Evolutionary conservation across 2,797 vertebrate genomes (phyloP).

Genomic region (Lerista edwardsae): DNA sequence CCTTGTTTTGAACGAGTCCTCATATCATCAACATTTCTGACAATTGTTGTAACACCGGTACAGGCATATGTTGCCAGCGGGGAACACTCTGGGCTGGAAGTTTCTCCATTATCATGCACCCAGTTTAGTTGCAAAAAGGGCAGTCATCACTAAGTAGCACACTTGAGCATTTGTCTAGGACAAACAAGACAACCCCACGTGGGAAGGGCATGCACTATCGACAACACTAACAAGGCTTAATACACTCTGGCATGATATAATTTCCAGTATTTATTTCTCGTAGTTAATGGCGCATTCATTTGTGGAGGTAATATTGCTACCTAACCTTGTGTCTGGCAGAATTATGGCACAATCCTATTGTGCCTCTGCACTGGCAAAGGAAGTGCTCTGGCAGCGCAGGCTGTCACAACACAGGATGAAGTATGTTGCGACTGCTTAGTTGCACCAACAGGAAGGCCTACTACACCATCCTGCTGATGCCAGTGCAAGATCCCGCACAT

Average conservation of each 20-base stretch:
- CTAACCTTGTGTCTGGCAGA: too few relatives aligned
- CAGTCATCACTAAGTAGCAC: background rate
- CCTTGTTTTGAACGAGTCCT: conserved; percentile 3
- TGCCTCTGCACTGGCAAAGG: too few relatives aligned
- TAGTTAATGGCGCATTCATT: conserved; percentile 29
- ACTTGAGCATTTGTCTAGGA: conserved; percentile 1
- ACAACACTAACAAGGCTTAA: conserved; percentile 12
- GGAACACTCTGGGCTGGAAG: background rate
- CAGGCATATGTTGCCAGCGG: background rate
- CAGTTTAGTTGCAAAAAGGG: background rate
- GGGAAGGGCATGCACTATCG: conserved; percentile 12
- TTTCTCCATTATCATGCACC: background rate
- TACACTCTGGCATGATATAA: conserved; percentile 33
- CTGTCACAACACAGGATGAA: too few relatives aligned
- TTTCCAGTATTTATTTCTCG: conserved; percentile 22
- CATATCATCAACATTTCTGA: conserved; percentile 3
- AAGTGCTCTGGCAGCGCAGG: too few relatives aligned
- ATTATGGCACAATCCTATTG: too few relatives aligned
- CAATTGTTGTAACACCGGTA: background rate
- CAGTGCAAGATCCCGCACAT: too few relatives aligned
- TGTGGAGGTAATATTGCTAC: background rate
- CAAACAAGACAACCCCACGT: background rate
- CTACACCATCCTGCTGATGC: too few relatives aligned
- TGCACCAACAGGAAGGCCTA: too few relatives aligned
- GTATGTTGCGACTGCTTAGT: too few relatives aligned